Percentiles rank a stretch among this genome's conserved stretches.
Conservation (phyloP, 2,888 invertebrate genomes). For the Mythimna vitellina region DNA sequence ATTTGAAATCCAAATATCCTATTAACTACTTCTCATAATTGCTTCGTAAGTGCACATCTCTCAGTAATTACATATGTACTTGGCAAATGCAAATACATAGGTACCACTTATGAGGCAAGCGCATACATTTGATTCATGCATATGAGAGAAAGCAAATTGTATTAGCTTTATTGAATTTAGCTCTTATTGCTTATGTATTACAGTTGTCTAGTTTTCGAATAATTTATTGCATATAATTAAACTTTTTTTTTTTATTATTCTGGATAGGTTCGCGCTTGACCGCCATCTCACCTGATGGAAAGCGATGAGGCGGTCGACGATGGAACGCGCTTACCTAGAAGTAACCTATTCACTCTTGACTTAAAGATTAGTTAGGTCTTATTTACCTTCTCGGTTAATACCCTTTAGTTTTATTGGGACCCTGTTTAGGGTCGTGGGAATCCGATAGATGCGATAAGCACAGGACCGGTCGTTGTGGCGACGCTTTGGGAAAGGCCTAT, state of each 20-base stretch:
- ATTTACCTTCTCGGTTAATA: slow-evolving; percentile 12
- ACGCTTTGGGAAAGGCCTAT: too few relatives aligned
- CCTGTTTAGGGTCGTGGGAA: too few relatives aligned
- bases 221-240: slow-evolving; percentile 23
- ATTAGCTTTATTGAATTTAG: slow-evolving; percentile 1
- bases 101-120: slow-evolving; percentile 18
- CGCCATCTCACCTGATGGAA: too few relatives aligned
- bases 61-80: slow-evolving; percentile 28
- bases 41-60: neutral
- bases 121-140: slow-evolving; percentile 23
- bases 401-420: slow-evolving; percentile 15
- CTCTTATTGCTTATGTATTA: neutral
- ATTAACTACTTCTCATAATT: slow-evolving; percentile 2
- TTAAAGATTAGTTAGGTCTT: slow-evolving; percentile 5
- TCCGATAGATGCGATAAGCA: too few relatives aligned
- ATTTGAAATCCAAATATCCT: neutral
- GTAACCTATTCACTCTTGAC: too few relatives aligned
- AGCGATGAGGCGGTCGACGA: too few relatives aligned
- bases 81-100: slow-evolving; percentile 35
- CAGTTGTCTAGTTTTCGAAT: slow-evolving; percentile 9
- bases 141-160: slow-evolving; percentile 9
- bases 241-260: too few relatives aligned
- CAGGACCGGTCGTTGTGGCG: too few relatives aligned
- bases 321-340: too few relatives aligned
- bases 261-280: too few relatives aligned